Conservation (phyloP, 2,113 vertebrate genomes). For the Saccopteryx leptura region DNA sequence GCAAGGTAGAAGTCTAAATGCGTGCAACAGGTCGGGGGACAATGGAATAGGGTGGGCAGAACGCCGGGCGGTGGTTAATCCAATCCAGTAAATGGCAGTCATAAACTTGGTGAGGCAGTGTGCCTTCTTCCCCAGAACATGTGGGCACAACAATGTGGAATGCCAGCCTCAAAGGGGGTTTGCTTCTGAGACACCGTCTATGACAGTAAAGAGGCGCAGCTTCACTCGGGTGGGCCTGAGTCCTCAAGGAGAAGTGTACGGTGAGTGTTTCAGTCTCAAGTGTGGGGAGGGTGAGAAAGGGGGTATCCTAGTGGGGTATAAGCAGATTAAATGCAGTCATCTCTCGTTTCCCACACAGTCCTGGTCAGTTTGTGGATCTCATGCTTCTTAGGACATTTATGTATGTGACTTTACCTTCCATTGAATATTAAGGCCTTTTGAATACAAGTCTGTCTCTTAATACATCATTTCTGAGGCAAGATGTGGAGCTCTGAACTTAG, state of each 20-base stretch:
- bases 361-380: not conserved
- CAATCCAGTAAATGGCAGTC: not conserved
- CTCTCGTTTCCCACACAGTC: not conserved
- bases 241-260: not conserved
- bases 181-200: not conserved
- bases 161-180: not conserved
- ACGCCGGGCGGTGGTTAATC: too few relatives aligned
- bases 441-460: not conserved
- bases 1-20: not conserved
- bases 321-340: not conserved
- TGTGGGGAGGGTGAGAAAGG: not conserved
- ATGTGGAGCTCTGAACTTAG: not conserved
- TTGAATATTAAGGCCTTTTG: not conserved
- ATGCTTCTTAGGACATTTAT: not conserved
- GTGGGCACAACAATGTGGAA: not conserved
- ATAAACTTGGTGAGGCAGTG: not conserved
- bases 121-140: not conserved
- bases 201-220: not conserved
- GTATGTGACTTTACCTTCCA: not conserved
- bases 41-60: not conserved
- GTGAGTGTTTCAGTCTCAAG: not conserved
- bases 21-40: not conserved
- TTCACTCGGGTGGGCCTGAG: not conserved
- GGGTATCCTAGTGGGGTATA: not conserved
- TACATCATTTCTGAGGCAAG: constrained; percentile 11